Evolutionary conservation across 2,113 vertebrate genomes (phyloP).

Genomic region (Paracanthobrama guichenoti): DNA sequence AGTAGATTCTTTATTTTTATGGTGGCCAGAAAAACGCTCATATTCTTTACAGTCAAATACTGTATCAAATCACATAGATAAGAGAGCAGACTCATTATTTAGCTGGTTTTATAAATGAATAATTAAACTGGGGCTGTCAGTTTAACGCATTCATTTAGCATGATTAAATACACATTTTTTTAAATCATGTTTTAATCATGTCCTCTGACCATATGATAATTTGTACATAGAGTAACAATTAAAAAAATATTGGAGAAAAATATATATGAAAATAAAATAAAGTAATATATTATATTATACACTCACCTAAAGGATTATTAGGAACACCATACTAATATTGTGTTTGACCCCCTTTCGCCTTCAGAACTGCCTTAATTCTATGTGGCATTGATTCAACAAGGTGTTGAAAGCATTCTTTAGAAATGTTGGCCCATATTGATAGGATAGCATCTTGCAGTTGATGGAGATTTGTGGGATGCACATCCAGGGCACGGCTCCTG

Average conservation of each 20-base stretch:
- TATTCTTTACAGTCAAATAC: constrained; percentile 11
- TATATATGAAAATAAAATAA: neutral
- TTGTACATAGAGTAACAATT: neutral
- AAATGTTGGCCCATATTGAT: no score
- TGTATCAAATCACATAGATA: neutral
- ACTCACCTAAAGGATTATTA: no score
- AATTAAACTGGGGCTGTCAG: neutral
- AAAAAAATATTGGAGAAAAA: neutral
- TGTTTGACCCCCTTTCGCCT: no score
- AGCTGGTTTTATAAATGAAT: neutral
- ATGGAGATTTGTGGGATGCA: no score
- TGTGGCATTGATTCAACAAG: no score
- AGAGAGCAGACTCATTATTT: neutral
- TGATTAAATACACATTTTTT: neutral
- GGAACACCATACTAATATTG: no score
- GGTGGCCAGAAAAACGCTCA: neutral
- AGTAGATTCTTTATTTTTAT: constrained; percentile 7
- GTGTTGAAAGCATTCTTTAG: no score
- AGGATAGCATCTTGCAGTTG: no score
- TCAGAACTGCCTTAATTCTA: no score
- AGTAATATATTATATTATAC: no score
- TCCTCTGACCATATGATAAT: neutral
- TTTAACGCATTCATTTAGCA: neutral
- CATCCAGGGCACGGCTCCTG: no score
- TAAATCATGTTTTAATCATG: neutral